Percentiles rank a stretch among this genome's conserved stretches.
Evolutionary conservation across 2,797 vertebrate species (phyloP).

Genomic region (Megalops cyprinoides): DNA sequence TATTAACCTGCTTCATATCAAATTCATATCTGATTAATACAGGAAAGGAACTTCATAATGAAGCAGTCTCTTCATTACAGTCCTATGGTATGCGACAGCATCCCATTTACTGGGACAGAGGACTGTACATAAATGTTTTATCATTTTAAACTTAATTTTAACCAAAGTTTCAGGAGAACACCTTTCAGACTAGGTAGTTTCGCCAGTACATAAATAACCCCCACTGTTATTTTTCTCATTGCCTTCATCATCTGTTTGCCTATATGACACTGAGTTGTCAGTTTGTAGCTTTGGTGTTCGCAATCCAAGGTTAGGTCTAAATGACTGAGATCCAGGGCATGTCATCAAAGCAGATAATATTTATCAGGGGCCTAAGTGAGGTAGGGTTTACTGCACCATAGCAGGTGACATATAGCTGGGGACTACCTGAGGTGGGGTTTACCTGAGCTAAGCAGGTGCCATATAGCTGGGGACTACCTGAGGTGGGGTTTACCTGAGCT

Average conservation of each 20-base stretch:
- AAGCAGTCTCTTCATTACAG: too few species aligned
- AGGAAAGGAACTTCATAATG: too few species aligned
- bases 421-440: too few species aligned
- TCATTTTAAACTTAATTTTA: background rate
- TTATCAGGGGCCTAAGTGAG: background rate
- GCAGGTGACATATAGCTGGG: too few species aligned
- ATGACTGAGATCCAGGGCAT: too few species aligned
- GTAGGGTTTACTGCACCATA: slow-evolving; percentile 47
- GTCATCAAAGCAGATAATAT: too few species aligned
- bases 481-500: too few species aligned
- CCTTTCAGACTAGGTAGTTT: too few species aligned
- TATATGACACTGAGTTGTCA: background rate
- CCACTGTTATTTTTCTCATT: background rate
- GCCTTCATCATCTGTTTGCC: background rate
- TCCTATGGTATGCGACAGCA: background rate
- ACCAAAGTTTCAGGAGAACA: background rate
- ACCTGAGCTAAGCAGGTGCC: too few species aligned
- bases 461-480: too few species aligned
- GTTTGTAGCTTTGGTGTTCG: background rate
- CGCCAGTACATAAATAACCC: background rate
- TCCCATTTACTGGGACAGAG: background rate
- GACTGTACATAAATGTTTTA: background rate
- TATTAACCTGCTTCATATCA: too few species aligned
- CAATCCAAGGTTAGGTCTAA: background rate
- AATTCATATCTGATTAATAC: too few species aligned